phyloP scores from a whole-genome alignment of 37 sponge, comb jelly and placozoan genomes.

The Aplysina aerophoba region DNA sequence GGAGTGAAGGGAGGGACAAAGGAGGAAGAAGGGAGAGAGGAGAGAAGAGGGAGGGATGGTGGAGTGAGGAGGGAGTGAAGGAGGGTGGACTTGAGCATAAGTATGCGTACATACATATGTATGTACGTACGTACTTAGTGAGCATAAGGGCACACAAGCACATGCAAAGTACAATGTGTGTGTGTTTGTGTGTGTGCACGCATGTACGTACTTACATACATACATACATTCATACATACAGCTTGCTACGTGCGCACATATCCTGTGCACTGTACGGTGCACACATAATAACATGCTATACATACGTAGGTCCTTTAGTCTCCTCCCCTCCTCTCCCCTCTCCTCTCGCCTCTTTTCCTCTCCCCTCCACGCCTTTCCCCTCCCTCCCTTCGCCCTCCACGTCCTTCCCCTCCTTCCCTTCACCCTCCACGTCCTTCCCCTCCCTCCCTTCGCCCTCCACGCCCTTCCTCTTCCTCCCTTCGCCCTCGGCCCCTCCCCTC shows the following conservation, averaged over 20 bases:
- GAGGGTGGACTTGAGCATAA: not conserved
- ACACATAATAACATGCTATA: too few relatives aligned
- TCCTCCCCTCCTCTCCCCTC: not conserved
- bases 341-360: not conserved
- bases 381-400: not conserved
- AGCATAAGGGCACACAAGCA: too few relatives aligned
- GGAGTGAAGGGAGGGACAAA: not conserved
- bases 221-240: not conserved
- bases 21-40: not conserved
- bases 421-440: not conserved
- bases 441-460: not conserved
- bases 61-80: not conserved
- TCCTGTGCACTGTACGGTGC: not conserved
- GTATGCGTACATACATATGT: not conserved
- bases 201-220: not conserved
- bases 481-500: not conserved
- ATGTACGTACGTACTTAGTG: too few relatives aligned
- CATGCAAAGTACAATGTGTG: too few relatives aligned
- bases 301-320: not conserved
- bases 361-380: not conserved
- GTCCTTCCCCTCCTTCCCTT: not conserved
- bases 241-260: not conserved
- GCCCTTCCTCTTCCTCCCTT: not conserved
- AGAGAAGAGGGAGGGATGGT: conserved; percentile 26
- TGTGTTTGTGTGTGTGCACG: not conserved